Conservation (phyloP, 2,888 invertebrate species). For the Yponomeuta sedellus region DNA sequence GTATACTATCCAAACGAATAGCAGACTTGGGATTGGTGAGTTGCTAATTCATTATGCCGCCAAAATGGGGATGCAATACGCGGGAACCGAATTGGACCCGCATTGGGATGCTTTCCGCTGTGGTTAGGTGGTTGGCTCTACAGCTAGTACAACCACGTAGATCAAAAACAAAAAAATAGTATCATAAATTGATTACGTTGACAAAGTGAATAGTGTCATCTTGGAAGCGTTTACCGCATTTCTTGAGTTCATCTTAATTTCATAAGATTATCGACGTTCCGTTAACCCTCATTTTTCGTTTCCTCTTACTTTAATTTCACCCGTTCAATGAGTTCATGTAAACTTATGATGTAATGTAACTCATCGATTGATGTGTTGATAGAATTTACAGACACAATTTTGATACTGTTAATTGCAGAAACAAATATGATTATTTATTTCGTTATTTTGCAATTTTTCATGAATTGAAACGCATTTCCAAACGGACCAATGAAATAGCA, state of each 20-base stretch:
- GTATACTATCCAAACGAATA: conserved; percentile 81
- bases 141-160: too few relatives aligned
- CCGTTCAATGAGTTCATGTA: too few relatives aligned
- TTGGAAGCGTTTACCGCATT: not conserved
- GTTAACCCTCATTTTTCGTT: conserved; percentile 22
- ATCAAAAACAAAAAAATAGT: not conserved
- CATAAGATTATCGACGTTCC: conserved; percentile 43
- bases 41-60: conserved; percentile 42
- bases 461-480: conserved; percentile 44
- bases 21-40: conserved; percentile 85
- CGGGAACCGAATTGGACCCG: conserved; percentile 16
- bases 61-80: conserved; percentile 32
- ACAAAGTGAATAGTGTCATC: not conserved
- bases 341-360: too few relatives aligned
- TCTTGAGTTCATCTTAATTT: conserved; percentile 29
- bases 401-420: too few relatives aligned
- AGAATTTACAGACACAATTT: too few relatives aligned
- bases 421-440: not conserved
- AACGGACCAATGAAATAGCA: conserved; percentile 43
- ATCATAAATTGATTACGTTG: not conserved
- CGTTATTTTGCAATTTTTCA: not conserved
- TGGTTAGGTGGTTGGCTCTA: not conserved
- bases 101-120: not conserved
- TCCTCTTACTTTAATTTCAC: too few relatives aligned
- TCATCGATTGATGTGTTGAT: too few relatives aligned